phyloP scores from a whole-genome alignment of 2,113 vertebrate genomes.

The Tichodroma muraria region DNA sequence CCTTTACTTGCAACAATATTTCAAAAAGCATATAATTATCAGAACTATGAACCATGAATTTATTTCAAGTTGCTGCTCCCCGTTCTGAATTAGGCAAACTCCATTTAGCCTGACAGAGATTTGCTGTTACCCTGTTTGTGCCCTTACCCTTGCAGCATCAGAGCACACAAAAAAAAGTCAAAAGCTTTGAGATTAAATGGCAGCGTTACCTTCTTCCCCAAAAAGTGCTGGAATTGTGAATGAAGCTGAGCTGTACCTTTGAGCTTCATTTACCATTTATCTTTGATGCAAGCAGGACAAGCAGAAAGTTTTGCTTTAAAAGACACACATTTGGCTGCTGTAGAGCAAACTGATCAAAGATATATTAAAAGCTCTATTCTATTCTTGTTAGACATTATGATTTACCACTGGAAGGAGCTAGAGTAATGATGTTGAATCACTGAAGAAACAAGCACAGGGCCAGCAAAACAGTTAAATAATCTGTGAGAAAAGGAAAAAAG shows the following conservation, averaged over 20 bases:
- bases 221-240: background rate
- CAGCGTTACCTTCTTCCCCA: background rate
- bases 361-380: background rate
- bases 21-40: background rate
- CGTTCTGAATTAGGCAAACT: background rate
- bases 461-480: slow-evolving; percentile 49
- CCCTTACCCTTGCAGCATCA: background rate
- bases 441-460: background rate
- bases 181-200: background rate
- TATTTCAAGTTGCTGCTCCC: background rate
- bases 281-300: background rate
- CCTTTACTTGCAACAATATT: background rate
- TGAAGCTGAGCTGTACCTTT: background rate
- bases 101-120: background rate
- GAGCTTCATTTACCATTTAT: background rate
- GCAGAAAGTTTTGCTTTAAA: background rate
- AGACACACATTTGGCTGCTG: background rate
- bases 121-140: background rate
- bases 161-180: background rate
- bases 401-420: slow-evolving; percentile 79
- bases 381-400: slow-evolving; percentile 38
- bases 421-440: slow-evolving; percentile 69
- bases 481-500: background rate
- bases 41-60: background rate
- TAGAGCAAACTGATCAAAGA: slow-evolving; percentile 1